A percentile compares a stretch with the other conserved stretches of the same genome.
These are phyloP conservation scores for Echeneis naucrates DNA, from an alignment of 2,797 vertebrate species.

Conservation along the genomic window DNA sequence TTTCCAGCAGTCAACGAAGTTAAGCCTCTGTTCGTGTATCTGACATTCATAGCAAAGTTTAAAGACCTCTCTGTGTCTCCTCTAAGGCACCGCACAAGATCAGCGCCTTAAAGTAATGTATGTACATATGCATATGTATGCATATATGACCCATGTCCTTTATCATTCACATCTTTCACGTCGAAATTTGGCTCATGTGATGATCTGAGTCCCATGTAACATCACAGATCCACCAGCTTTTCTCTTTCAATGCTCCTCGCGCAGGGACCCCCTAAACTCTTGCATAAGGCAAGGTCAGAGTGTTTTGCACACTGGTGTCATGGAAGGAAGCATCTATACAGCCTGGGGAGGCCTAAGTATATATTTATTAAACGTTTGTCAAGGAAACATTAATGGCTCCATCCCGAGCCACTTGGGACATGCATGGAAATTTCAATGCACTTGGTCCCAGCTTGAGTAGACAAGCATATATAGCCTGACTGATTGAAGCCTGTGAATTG, in stretches of 20 bases:
- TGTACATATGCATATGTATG: not conserved
- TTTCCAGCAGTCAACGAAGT: constrained; percentile 5
- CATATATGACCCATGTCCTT: not conserved
- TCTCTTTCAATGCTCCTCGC: not conserved
- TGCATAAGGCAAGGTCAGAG: constrained; percentile 35
- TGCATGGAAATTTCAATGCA: constrained; percentile 18
- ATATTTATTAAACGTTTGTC: constrained; percentile 16
- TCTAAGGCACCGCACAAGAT: not conserved
- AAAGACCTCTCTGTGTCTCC: not conserved
- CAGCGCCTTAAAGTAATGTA: not conserved
- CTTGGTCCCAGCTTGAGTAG: constrained; percentile 1
- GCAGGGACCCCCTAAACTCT: not conserved
- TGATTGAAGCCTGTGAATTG: not conserved
- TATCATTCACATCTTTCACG: not conserved
- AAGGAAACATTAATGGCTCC: constrained; percentile 14
- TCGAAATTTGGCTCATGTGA: not conserved
- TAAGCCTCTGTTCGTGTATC: not conserved
- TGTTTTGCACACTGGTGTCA: not conserved
- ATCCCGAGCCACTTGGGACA: constrained; percentile 20
- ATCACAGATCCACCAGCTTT: not conserved
- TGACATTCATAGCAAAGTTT: not conserved
- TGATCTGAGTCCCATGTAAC: not conserved
- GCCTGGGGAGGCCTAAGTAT: constrained; percentile 6
- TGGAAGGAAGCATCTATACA: not conserved
- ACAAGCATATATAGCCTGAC: constrained; percentile 1